Percentiles rank a stretch among this genome's conserved stretches.
These are phyloP conservation scores for Bombus huntii DNA, from an alignment of 1,140 invertebrate genomes.

Conservation along the genomic window DNA sequence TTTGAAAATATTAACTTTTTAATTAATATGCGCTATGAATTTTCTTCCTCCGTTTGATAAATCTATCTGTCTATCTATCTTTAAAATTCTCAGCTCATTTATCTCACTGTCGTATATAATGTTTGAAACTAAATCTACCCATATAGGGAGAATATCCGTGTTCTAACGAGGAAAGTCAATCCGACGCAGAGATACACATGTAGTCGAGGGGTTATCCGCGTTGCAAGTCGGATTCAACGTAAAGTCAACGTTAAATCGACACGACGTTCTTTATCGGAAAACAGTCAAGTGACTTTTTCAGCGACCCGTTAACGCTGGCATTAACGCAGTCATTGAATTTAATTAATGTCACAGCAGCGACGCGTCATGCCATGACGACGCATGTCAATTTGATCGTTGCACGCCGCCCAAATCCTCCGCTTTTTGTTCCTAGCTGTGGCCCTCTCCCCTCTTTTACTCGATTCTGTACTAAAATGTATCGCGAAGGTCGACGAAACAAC, in stretches of 20 bases:
- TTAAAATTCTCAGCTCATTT: neutral
- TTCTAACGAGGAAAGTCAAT: neutral
- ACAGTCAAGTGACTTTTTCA: slow-evolving; percentile 50
- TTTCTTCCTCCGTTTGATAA: neutral
- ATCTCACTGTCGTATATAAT: no score
- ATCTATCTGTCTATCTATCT: neutral
- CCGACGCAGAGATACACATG: neutral
- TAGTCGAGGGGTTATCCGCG: neutral
- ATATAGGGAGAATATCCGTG: neutral
- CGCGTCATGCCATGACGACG: neutral
- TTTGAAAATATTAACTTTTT: neutral
- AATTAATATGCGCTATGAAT: neutral
- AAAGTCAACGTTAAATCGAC: slow-evolving; percentile 28
- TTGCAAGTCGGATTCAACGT: neutral
- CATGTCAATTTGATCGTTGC: neutral
- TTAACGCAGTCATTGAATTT: slow-evolving; percentile 50
- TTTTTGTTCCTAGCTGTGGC: neutral
- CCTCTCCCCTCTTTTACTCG: neutral
- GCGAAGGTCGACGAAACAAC: neutral
- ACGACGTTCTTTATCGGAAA: slow-evolving; percentile 42
- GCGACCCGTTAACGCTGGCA: slow-evolving; percentile 28
- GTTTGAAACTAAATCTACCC: neutral
- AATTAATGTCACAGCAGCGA: slow-evolving; percentile 40
- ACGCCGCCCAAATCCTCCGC: neutral
- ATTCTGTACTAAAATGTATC: neutral